phyloP scores from a whole-genome alignment of 2,113 vertebrate genomes.

The Clarias macrocephalus region DNA sequence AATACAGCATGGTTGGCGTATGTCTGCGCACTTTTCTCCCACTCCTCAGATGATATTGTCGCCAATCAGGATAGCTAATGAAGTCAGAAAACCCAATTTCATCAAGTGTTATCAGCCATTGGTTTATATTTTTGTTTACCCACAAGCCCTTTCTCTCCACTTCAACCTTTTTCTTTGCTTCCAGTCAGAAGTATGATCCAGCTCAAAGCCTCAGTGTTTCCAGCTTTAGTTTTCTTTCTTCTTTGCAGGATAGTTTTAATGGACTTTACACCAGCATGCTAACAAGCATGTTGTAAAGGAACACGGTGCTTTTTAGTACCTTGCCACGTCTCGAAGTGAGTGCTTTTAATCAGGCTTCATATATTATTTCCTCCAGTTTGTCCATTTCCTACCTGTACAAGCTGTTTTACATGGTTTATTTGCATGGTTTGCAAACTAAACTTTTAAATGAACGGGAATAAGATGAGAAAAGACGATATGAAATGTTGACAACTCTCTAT shows the following conservation, averaged over 20 bases:
- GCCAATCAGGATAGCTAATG: too few relatives aligned
- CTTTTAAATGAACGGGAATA: background rate
- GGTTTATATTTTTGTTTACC: background rate
- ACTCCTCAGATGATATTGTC: too few relatives aligned
- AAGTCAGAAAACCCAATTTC: too few relatives aligned
- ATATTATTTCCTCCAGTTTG: background rate
- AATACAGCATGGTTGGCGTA: too few relatives aligned
- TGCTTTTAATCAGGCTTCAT: background rate
- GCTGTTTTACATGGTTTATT: background rate
- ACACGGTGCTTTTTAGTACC: too few relatives aligned
- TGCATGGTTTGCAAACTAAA: background rate
- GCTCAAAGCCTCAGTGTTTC: background rate
- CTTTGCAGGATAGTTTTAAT: background rate
- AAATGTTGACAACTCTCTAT: background rate
- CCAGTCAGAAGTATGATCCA: background rate
- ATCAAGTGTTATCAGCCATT: too few relatives aligned
- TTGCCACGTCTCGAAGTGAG: background rate
- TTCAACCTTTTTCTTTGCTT: background rate
- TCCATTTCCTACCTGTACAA: background rate
- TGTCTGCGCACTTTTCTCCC: too few relatives aligned
- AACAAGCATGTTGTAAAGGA: too few relatives aligned
- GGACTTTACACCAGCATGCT: too few relatives aligned
- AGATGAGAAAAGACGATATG: background rate
- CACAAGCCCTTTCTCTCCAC: background rate
- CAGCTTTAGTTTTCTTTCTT: background rate